Evolutionary conservation across 2,888 invertebrate species (phyloP), one percentile per base, ranked within the genome.

Genomic region (Maniola hyperantus): DNA sequence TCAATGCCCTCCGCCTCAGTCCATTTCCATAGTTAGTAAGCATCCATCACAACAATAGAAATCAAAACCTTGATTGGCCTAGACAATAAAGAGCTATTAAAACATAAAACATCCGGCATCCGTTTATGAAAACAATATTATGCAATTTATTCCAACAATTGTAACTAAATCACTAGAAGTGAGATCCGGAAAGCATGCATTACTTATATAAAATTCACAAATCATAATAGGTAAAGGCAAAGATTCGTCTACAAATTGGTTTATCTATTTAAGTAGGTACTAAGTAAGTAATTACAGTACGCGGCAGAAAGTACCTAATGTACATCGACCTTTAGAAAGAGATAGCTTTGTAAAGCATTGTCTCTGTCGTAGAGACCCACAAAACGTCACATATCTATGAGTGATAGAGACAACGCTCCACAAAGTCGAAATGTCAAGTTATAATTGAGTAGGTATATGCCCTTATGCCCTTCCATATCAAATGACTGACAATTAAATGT

Each of bases 101-200:
- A 55, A 55, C 55, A 55, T 15, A 15, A 55, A 55, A 55, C 36
- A 55, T 55, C 55, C 55, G 55, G 36, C 11, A 55, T 55, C 36
- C 55, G 36, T n/a, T 39, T 11, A 39, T 55, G 1, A 34, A 36
- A 36, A 11, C 55, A 18, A 15, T 8, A 36, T 36, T 36, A 36
- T 15, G 11, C 15, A 36, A 11, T 36, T n/a, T 44, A 44, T 42
- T 44, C 44, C 13, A 44, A 13, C n/a, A 44, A 44, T 44, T 44
- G 13, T 44, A 44, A 44, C 13, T 5, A 6, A 44, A 44, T 5
- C n/a, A 46, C 46, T 18, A 48, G 48, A 48, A 53, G n/a, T 53
- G 13, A 33, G 7, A 33, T 13, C 51, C 26, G 7, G 51, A 53
- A 33, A 53, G 13, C n/a, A 7, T 53, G 6, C 26, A 33, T 53